Evolutionary conservation across 1,140 invertebrate genomes (phyloP), one percentile per base, ranked within the genome.

Genomic region (Acyrthosiphon pisum): DNA sequence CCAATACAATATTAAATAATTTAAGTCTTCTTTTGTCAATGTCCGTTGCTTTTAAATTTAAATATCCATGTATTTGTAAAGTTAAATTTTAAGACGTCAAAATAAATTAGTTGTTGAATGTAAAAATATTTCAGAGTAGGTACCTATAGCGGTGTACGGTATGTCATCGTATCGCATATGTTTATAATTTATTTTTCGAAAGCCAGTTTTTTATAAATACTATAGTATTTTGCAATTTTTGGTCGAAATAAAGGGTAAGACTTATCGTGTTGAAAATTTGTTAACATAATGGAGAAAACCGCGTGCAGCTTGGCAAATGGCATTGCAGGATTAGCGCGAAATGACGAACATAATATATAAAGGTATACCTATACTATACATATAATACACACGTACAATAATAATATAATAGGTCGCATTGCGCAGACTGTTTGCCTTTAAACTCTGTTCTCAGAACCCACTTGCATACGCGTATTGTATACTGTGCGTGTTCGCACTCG

Each of bases 381-480:
- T 76, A 76, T 60, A 60, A 46, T 6, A 9, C 44, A 68, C 26
- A n/a, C n/a, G 41, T 41, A 41, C 3, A 41, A 8, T 76, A 76
- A 76, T 76, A n/a, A 76, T 20, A 76, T 76, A 76, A 76, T 76
- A 76, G 60, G 30, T 76, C 60, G 60, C 60, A 76, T 68, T 76
- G 60, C 60, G 60, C 60, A 76, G 30, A n/a, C 30, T 35, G n/a
- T 76, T 35, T 76, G 60, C 60, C 60, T 76, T 76, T 76, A 76
- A 76, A 76, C n/a, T 76, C 60, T 76, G 14, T 76, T 76, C 60
- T 76, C 60, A 76, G 60, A 76, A 76, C n/a, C 60, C 60, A 76
- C 60, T 76, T 76, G 60, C 60, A 76, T 2, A n/a, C 6, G 2
- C 18, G 60, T n/a, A n/a, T n/a, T 50, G 48, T 50, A 50, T 50